A percentile compares a stretch with the other conserved stretches of the same genome.
phyloP scores from a whole-genome alignment of 2,888 invertebrate genomes.

The Eilema caniola region DNA sequence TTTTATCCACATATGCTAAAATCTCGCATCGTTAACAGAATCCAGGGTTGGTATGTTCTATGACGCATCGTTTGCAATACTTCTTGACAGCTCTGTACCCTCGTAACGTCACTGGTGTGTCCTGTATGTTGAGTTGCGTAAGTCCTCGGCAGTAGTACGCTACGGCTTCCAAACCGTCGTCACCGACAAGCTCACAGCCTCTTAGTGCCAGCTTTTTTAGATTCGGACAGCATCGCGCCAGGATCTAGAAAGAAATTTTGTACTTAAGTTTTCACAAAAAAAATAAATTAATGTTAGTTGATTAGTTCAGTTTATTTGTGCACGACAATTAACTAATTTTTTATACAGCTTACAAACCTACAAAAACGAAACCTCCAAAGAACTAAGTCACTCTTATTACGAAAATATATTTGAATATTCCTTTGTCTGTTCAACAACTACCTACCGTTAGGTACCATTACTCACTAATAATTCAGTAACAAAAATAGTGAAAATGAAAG shows the following conservation, averaged over 20 bases:
- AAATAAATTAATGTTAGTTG: no score
- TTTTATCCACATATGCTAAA: neutral
- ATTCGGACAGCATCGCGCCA: constrained; percentile 96
- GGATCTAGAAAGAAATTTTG: constrained; percentile 87
- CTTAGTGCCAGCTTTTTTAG: constrained; percentile 95
- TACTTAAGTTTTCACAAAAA: neutral
- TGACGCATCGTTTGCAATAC: constrained; percentile 96
- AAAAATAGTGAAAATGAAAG: no score
- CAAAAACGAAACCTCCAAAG: no score
- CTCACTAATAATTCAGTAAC: no score
- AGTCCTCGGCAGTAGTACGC: constrained; percentile 96
- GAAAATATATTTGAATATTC: no score
- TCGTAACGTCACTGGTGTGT: constrained; percentile 95
- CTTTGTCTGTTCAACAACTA: no score
- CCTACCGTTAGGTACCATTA: no score
- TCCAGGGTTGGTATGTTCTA: constrained; percentile 98
- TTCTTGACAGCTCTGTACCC: constrained; percentile 97
- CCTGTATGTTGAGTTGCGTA: constrained; percentile 97
- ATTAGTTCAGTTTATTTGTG: no score
- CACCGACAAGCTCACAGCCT: constrained; percentile 96
- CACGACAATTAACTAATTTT: no score
- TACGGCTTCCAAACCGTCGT: constrained; percentile 93
- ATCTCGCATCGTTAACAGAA: constrained; percentile 88
- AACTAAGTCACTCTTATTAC: no score
- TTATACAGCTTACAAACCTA: no score